phyloP scores from a whole-genome alignment of 2,113 vertebrate species.

The Microcebus griseorufus region DNA sequence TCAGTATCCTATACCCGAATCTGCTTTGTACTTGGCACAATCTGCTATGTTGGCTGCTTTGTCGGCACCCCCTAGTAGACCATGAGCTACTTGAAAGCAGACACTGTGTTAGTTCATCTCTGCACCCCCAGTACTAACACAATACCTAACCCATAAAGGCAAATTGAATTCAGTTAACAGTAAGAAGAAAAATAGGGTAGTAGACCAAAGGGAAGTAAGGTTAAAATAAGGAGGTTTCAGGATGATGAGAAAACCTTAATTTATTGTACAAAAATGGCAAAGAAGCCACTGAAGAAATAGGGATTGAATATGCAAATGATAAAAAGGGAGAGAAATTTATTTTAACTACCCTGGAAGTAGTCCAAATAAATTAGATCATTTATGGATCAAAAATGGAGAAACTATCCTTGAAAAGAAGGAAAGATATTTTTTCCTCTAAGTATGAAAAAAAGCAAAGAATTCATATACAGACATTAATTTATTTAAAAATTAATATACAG shows the following conservation, averaged over 20 bases:
- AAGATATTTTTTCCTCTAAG: neutral
- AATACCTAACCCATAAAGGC: neutral
- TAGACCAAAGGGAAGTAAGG: neutral
- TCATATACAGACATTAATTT: conserved; percentile 7
- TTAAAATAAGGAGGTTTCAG: neutral
- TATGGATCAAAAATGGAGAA: neutral
- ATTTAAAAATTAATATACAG: neutral
- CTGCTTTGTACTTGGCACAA: neutral
- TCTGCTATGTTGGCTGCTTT: neutral
- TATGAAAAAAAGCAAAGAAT: neutral
- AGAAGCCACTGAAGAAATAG: neutral
- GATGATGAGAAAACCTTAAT: conserved; percentile 29
- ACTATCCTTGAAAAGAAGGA: neutral
- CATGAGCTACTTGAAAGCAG: neutral
- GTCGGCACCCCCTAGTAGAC: neutral
- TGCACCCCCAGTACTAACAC: neutral
- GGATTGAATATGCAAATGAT: neutral
- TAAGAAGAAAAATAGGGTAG: neutral
- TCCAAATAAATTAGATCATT: conserved; percentile 34
- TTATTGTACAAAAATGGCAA: conserved; percentile 35
- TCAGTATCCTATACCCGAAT: neutral
- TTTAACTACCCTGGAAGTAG: conserved; percentile 2
- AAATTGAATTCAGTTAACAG: neutral
- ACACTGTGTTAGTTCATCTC: neutral
- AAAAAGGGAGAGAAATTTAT: neutral